phyloP scores from a whole-genome alignment of 2,113 vertebrate species.

The Toxotes jaculatrix region DNA sequence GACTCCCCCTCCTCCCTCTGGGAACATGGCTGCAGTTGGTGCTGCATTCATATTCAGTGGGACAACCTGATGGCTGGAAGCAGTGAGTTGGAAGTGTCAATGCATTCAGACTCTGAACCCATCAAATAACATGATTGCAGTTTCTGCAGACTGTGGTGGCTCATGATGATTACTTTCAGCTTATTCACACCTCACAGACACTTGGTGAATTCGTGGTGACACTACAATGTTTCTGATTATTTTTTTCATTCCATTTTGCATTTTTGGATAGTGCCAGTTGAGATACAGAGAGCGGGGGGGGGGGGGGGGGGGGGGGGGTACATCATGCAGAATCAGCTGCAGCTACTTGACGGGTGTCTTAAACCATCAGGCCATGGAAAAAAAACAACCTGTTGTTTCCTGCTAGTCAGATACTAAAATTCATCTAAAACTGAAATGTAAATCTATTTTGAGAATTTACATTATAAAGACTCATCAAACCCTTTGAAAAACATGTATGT shows the following conservation, averaged over 20 bases:
- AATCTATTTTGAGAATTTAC: not conserved
- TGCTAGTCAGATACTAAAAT: not conserved
- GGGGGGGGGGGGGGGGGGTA: not conserved
- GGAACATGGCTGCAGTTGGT: conserved; percentile 45
- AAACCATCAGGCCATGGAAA: not conserved
- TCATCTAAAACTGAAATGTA: not conserved
- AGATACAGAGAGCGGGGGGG: not conserved
- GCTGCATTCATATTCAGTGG: conserved; percentile 56
- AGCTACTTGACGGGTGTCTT: not conserved
- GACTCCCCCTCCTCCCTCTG: conserved; percentile 32
- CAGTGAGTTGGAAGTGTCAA: conserved; percentile 55
- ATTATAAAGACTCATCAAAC: not conserved
- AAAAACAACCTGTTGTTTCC: not conserved
- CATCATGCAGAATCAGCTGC: not conserved
- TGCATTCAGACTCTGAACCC: conserved; percentile 31
- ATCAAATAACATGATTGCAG: conserved; percentile 39
- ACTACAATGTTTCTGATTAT: not conserved
- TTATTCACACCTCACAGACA: conserved; percentile 22
- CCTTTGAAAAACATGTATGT: too few relatives aligned
- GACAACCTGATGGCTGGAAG: conserved; percentile 44
- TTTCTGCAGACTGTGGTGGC: conserved; percentile 31
- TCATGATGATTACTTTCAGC: conserved; percentile 27
- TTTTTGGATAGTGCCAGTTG: not conserved
- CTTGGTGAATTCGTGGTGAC: conserved; percentile 6
- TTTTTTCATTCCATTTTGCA: not conserved